These are phyloP conservation scores for Amphiduros pacificus DNA, from an alignment of 2,888 invertebrate genomes.

Conservation along the genomic window DNA sequence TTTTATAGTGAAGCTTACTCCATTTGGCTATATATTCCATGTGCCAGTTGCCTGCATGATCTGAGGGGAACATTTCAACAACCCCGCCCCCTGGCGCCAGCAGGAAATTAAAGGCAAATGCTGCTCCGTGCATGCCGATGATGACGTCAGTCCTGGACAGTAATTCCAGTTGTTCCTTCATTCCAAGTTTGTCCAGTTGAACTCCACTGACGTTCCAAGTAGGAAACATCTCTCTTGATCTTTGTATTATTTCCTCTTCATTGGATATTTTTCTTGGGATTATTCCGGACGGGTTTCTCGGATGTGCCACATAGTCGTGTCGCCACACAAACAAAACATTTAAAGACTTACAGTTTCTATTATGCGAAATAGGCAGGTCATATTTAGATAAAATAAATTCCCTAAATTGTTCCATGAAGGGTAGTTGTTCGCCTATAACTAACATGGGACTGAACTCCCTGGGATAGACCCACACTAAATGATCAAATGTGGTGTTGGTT, in stretches of 20 bases:
- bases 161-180: constrained; percentile 45
- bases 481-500: constrained; percentile 29
- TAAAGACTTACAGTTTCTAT: constrained; percentile 20
- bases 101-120: constrained; percentile 51
- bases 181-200: constrained; percentile 46
- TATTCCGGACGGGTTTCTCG: constrained; percentile 50
- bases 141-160: constrained; percentile 50
- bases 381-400: constrained; percentile 43
- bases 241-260: constrained; percentile 47
- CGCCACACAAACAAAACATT: constrained; percentile 51
- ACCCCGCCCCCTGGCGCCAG: constrained; percentile 45
- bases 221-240: constrained; percentile 31
- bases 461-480: constrained; percentile 45
- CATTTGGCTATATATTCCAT: constrained; percentile 49
- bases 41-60: constrained; percentile 41
- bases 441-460: constrained; percentile 50
- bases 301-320: constrained; percentile 55
- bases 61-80: constrained; percentile 48
- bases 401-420: constrained; percentile 48
- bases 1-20: constrained; percentile 44
- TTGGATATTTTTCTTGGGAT: constrained; percentile 53
- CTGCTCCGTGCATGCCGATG: constrained; percentile 59
- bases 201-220: constrained; percentile 35
- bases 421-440: constrained; percentile 34
- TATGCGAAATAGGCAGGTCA: neutral